These are phyloP conservation scores for Nipponacmea schrenckii DNA, from an alignment of 2,888 invertebrate genomes.

Conservation along the genomic window DNA sequence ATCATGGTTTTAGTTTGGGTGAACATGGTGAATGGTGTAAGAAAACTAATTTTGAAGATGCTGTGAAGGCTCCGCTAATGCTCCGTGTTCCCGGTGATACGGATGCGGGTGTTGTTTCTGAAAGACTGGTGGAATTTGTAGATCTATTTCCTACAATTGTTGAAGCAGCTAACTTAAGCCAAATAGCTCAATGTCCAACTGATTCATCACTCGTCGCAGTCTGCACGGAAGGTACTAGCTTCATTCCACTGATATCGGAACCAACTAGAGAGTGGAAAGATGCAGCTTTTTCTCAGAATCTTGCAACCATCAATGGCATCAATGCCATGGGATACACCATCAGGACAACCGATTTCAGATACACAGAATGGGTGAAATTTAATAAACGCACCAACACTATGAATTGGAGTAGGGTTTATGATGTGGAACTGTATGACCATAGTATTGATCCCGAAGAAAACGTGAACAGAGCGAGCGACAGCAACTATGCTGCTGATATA, in stretches of 20 bases:
- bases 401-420: conserved; percentile 81
- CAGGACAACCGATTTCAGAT: conserved; percentile 26
- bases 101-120: conserved; percentile 35
- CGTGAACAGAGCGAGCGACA: conserved; percentile 74
- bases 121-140: conserved; percentile 43
- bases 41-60: conserved; percentile 44
- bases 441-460: conserved; percentile 77
- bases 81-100: conserved; percentile 41
- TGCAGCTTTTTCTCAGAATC: conserved; percentile 36
- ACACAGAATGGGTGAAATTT: conserved; percentile 26
- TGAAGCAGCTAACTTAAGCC: conserved; percentile 40
- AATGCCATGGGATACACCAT: conserved; percentile 46
- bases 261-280: conserved; percentile 26
- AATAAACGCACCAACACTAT: conserved; percentile 70
- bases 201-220: conserved; percentile 26
- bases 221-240: conserved; percentile 41
- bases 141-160: conserved; percentile 48
- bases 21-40: conserved; percentile 46
- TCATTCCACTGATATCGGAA: conserved; percentile 34
- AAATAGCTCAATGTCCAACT: conserved; percentile 33
- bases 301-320: conserved; percentile 19
- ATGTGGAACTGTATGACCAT: conserved; percentile 83
- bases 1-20: conserved; percentile 47
- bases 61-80: conserved; percentile 45
- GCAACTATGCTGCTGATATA: conserved; percentile 51